Percentiles rank a stretch among this genome's conserved stretches.
Conservation (phyloP, 1,140 invertebrate genomes). For the Ostrea edulis region DNA sequence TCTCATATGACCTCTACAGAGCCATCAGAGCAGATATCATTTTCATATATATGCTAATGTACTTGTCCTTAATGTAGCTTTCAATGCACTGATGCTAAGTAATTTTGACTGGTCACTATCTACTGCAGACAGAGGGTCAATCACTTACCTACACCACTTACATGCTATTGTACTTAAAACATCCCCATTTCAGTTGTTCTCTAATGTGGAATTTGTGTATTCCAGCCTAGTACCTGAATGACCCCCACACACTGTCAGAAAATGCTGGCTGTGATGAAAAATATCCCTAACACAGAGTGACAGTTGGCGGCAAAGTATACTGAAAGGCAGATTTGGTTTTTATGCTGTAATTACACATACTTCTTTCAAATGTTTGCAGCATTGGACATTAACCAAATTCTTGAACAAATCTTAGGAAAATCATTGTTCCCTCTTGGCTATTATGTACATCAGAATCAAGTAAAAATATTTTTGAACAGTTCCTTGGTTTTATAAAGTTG, state of each 20-base stretch:
- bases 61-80: not conserved
- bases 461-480: not conserved
- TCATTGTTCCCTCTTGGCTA: not conserved
- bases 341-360: constrained; percentile 26
- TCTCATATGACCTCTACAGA: not conserved
- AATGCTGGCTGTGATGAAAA: not conserved
- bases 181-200: not conserved
- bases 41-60: not conserved
- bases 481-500: not conserved
- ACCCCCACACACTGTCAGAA: constrained; percentile 18
- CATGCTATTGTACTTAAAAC: constrained; percentile 21
- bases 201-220: constrained; percentile 17
- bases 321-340: constrained; percentile 2
- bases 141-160: not conserved
- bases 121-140: not conserved
- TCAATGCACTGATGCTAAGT: not conserved
- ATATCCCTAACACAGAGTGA: constrained; percentile 30
- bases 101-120: not conserved
- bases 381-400: constrained; percentile 29
- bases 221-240: not conserved
- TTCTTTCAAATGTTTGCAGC: not conserved
- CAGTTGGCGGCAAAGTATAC: constrained; percentile 28
- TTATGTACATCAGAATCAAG: not conserved
- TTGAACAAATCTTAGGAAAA: not conserved
- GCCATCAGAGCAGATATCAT: no score